phyloP scores from a whole-genome alignment of 2,888 invertebrate species.

The Athalia circularis region DNA sequence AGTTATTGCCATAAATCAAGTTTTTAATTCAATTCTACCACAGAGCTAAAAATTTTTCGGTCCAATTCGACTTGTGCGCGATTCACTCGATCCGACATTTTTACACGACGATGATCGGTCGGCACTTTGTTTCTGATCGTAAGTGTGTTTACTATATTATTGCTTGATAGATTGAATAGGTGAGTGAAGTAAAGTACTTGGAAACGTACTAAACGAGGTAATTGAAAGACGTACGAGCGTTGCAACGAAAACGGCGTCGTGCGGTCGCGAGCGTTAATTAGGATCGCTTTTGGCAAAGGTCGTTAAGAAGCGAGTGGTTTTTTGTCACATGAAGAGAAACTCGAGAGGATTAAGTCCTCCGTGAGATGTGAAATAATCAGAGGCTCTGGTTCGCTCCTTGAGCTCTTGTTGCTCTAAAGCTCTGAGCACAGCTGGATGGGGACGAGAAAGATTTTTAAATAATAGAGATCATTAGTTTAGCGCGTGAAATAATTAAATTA shows the following conservation, averaged over 20 bases:
- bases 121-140: too few relatives aligned
- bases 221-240: too few relatives aligned
- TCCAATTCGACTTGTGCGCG: too few relatives aligned
- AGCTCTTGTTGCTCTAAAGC: not conserved
- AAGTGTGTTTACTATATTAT: too few relatives aligned
- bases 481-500: conserved; percentile 26
- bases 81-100: too few relatives aligned
- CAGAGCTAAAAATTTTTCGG: too few relatives aligned
- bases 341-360: conserved; percentile 27
- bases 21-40: too few relatives aligned
- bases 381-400: not conserved
- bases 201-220: too few relatives aligned
- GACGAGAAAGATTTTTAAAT: conserved; percentile 10
- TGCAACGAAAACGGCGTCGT: not conserved
- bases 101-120: too few relatives aligned
- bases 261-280: conserved; percentile 16
- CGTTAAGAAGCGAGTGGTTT: conserved; percentile 17
- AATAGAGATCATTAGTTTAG: conserved; percentile 24
- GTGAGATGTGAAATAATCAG: conserved; percentile 12
- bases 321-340: not conserved
- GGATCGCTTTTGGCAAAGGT: conserved; percentile 32
- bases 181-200: not conserved
- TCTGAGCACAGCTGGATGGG: too few relatives aligned
- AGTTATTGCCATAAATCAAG: too few relatives aligned
- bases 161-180: too few relatives aligned